Conservation (phyloP, 2,888 invertebrate genomes). For the Frankliniella fusca region DNA sequence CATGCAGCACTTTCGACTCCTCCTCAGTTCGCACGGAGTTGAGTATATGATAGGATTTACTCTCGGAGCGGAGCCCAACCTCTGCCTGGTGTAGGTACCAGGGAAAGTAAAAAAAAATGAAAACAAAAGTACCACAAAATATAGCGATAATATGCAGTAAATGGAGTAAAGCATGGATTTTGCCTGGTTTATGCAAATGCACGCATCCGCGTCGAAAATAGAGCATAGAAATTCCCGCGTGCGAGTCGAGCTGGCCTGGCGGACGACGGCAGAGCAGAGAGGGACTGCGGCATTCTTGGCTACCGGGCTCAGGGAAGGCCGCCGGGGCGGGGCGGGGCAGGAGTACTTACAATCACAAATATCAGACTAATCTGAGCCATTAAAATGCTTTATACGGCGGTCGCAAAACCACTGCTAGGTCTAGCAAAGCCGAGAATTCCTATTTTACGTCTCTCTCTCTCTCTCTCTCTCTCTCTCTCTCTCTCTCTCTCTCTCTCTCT, state of each 20-base stretch:
- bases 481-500: constrained; percentile 5
- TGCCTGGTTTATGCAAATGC: neutral
- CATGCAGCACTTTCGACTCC: no score
- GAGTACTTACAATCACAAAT: no score
- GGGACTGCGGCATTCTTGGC: neutral
- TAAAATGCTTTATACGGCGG: no score
- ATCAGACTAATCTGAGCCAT: no score
- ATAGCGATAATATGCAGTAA: neutral
- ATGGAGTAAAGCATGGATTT: neutral
- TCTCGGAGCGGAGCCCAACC: neutral
- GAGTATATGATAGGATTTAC: neutral
- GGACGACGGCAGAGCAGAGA: neutral
- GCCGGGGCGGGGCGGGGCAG: neutral
- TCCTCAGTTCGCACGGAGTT: no score
- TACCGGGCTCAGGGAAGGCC: neutral
- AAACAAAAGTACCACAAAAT: neutral
- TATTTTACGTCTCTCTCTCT: neutral
- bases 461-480: constrained; percentile 1
- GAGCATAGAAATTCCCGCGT: neutral
- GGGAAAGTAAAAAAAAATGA: neutral
- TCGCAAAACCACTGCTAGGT: no score
- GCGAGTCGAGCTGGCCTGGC: neutral
- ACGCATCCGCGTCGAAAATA: neutral
- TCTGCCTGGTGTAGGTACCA: neutral
- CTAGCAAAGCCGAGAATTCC: no score